Evolutionary conservation across 2,797 vertebrate genomes (phyloP), one percentile per base, ranked within the genome.

Genomic region (Urophycis tenuis): DNA sequence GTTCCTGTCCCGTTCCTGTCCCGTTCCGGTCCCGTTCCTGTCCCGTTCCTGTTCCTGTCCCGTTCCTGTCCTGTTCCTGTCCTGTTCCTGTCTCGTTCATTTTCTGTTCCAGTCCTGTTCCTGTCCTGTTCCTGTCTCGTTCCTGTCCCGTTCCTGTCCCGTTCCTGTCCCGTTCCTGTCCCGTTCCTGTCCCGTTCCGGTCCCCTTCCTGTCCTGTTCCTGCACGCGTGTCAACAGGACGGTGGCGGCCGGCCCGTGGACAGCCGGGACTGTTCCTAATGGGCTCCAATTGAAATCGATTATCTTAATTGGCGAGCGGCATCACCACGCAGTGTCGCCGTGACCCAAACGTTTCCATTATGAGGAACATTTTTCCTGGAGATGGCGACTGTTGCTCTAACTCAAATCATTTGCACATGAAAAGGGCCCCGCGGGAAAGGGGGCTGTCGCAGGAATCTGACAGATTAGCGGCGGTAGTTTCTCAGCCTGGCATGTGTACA

Each of bases 321-420:
- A 10, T 2, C 60, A 25, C 60, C 29, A 25, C 25, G 60, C 86
- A 81, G 81, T 80, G 83, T 86, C 89, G 85, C 77, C 78, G 75
- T 70, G 72, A 78, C 76, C 80, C 75, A 74, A 84, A 88, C 87
- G 80, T 82, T 85, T 72, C 87, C 84, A 83, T 86, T 85, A 82
- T 78, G 81, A 85, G 82, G 83, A 78, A 78, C 76, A 84, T 85
- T 89, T 85, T 75, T 85, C 83, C 86, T 88, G 88, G 80, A 89
- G 85, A 84, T 82, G 80, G 82, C 79, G 79, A 85, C 85, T 85
- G 82, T 87, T 83, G 88, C 83, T 78, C 32, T 1, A 30, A 49
- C 83, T 79, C 84, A 85, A 82, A 81, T 88, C 81, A 86, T 89
- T 86, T 83, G 75, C 80, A 80, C 83, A 84, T 84, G 80, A 87